These are phyloP conservation scores for Philonicus albiceps DNA, from an alignment of 2,888 invertebrate genomes.

Conservation along the genomic window DNA sequence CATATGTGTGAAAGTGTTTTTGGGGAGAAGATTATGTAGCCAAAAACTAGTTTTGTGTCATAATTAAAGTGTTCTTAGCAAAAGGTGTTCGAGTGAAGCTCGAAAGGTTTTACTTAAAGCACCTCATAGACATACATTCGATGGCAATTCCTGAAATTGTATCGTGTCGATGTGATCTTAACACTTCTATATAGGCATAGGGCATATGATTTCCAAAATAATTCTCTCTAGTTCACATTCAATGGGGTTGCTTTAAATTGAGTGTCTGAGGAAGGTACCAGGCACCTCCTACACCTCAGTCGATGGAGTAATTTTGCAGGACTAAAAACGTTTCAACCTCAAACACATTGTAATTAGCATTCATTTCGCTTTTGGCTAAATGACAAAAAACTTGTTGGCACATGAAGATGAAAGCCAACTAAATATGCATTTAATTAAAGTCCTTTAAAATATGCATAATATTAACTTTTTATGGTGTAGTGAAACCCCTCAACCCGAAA, in stretches of 20 bases:
- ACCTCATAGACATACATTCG: neutral
- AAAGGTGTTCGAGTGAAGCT: neutral
- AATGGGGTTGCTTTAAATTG: neutral
- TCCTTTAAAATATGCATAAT: constrained; percentile 10
- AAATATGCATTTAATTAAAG: constrained; percentile 22
- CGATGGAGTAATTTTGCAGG: neutral
- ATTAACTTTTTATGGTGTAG: neutral
- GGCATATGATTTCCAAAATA: neutral
- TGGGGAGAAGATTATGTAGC: neutral
- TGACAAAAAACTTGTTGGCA: constrained; percentile 8
- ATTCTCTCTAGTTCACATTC: neutral
- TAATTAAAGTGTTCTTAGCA: neutral
- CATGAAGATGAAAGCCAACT: neutral
- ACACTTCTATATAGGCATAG: neutral
- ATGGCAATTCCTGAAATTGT: neutral
- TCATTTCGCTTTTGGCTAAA: neutral
- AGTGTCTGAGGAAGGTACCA: too few relatives aligned
- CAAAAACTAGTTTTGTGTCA: neutral
- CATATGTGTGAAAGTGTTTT: neutral
- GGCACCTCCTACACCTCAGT: neutral
- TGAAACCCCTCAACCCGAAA: neutral
- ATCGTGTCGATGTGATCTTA: neutral
- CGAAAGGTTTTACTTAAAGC: neutral
- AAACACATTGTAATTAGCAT: neutral
- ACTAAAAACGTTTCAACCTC: neutral